A percentile compares a stretch with the other conserved stretches of the same genome.
These are phyloP conservation scores for Cheilosia vulpina DNA, from an alignment of 2,888 invertebrate species.

Conservation along the genomic window DNA sequence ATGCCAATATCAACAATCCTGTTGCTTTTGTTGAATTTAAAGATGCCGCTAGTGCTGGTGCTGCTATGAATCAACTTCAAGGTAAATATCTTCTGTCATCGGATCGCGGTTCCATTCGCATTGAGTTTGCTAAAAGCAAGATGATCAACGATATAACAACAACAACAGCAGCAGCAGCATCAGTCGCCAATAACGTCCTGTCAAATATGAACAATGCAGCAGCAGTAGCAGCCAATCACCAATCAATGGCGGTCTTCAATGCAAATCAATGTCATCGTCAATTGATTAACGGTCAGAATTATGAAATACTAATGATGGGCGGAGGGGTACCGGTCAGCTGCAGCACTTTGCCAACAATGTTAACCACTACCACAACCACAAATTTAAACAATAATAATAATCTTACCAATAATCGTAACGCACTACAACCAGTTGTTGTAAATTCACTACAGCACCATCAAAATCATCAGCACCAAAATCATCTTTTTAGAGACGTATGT, in stretches of 20 bases:
- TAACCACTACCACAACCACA: constrained; percentile 76
- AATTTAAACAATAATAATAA: constrained; percentile 77
- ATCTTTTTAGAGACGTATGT: constrained; percentile 84
- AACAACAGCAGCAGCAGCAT: constrained; percentile 46
- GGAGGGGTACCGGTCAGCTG: constrained; percentile 69
- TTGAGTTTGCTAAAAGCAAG: constrained; percentile 99
- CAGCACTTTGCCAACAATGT: constrained; percentile 77
- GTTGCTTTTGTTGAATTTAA: constrained; percentile 99
- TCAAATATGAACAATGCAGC: constrained; percentile 62
- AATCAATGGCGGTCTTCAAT: constrained; percentile 52
- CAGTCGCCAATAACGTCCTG: constrained; percentile 38
- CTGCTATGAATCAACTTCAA: constrained; percentile 96
- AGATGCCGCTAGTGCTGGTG: constrained; percentile 95
- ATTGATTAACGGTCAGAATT: constrained; percentile 63
- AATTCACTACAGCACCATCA: constrained; percentile 84
- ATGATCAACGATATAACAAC: constrained; percentile 89
- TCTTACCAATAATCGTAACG: constrained; percentile 77
- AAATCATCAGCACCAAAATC: constrained; percentile 84
- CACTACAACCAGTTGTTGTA: constrained; percentile 83
- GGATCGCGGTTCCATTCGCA: constrained; percentile 98
- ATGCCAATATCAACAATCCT: constrained; percentile 87
- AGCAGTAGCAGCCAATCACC: constrained; percentile 46
- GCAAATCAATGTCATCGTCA: constrained; percentile 61
- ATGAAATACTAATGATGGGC: constrained; percentile 68
- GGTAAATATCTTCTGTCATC: constrained; percentile 98